Percentiles rank a stretch among this genome's conserved stretches.
These are phyloP conservation scores for Ethmia dodecea DNA, from an alignment of 2,888 invertebrate species.

Conservation along the genomic window DNA sequence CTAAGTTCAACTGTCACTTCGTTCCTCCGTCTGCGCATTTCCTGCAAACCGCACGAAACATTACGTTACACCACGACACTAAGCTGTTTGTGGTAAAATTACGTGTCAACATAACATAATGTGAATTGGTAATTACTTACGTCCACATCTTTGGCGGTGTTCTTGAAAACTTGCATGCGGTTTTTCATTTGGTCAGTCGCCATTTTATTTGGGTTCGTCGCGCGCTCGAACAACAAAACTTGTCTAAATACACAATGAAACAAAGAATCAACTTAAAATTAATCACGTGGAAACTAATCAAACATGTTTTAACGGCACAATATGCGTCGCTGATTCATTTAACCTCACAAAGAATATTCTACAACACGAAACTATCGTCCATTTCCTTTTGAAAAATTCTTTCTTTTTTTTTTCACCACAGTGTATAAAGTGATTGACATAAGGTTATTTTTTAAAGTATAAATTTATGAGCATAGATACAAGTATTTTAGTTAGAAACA, in stretches of 20 bases:
- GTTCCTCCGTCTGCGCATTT: constrained; percentile 97
- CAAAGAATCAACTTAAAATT: constrained; percentile 64
- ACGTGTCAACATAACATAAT: too few species aligned
- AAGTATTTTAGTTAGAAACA: too few species aligned
- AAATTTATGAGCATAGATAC: too few species aligned
- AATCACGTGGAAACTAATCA: constrained; percentile 50
- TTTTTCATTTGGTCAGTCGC: constrained; percentile 87
- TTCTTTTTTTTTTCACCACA: constrained; percentile 37
- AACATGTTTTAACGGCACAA: constrained; percentile 64
- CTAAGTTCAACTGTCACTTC: constrained; percentile 97
- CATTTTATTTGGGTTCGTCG: constrained; percentile 80
- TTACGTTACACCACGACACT: too few species aligned
- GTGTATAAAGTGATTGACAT: background rate
- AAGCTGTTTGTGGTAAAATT: too few species aligned
- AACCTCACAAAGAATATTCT: constrained; percentile 60
- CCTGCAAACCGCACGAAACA: constrained; percentile 79
- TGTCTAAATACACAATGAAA: constrained; percentile 60
- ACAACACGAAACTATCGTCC: constrained; percentile 51
- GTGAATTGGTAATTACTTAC: constrained; percentile 90
- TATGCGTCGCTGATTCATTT: constrained; percentile 57
- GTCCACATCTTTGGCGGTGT: constrained; percentile 99
- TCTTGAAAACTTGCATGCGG: constrained; percentile 97
- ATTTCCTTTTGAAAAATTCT: constrained; percentile 50
- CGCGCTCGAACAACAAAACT: constrained; percentile 39
- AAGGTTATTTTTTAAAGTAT: too few species aligned